Evolutionary conservation across 2,888 invertebrate species (phyloP).

Genomic region (Plebejus melissa): DNA sequence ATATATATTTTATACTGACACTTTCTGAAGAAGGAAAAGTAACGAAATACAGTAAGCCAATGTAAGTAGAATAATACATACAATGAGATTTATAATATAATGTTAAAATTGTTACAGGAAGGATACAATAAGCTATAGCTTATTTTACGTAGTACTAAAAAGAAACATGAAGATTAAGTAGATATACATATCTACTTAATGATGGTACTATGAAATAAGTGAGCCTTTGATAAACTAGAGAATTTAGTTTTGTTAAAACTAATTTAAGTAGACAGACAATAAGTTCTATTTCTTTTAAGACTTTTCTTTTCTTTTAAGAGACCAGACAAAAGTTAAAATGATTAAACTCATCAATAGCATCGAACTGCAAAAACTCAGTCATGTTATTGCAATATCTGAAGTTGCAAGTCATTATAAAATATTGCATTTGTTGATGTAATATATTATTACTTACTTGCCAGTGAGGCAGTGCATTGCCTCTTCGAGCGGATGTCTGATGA

Average conservation of each 20-base stretch:
- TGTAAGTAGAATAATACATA: background rate
- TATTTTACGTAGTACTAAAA: too few relatives aligned
- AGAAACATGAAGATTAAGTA: too few relatives aligned
- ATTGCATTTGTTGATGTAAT: constrained; percentile 27
- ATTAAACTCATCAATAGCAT: background rate
- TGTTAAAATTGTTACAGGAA: background rate
- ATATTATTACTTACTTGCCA: constrained; percentile 21
- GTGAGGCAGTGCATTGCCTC: background rate
- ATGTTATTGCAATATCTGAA: background rate
- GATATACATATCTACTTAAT: background rate
- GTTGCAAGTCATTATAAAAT: background rate
- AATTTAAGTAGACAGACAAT: too few relatives aligned
- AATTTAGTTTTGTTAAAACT: background rate
- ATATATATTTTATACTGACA: constrained; percentile 29
- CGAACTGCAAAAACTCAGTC: background rate
- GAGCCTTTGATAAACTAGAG: background rate
- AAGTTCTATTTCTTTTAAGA: background rate
- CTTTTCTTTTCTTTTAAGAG: too few relatives aligned
- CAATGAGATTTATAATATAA: background rate
- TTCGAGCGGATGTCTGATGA: background rate
- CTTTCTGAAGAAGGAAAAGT: constrained; percentile 42
- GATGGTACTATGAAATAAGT: background rate
- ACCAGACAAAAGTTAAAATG: background rate
- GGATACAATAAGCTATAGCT: background rate
- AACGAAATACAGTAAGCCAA: constrained; percentile 22